phyloP scores from a whole-genome alignment of 2,113 vertebrate genomes.

The Neofelis nebulosa region DNA sequence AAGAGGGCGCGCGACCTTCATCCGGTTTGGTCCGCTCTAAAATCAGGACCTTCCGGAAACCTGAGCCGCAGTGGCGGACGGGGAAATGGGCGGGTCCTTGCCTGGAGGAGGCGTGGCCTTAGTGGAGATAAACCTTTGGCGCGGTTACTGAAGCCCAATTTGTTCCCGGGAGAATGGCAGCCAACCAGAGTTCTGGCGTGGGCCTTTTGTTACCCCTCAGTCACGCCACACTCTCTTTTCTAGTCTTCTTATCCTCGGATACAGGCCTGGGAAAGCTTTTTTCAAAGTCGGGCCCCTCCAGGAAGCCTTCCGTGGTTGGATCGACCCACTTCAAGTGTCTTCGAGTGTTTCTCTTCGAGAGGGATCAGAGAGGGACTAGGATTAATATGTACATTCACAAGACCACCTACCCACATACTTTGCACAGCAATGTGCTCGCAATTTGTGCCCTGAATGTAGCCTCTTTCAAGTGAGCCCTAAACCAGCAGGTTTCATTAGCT shows the following conservation, averaged over 20 bases:
- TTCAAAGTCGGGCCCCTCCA: not conserved
- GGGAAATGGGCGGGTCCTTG: fast-evolving
- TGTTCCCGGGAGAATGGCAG: fast-evolving
- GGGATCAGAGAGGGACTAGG: not conserved
- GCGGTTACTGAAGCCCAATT: fast-evolving
- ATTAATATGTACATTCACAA: not conserved
- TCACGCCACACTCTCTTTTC: not conserved
- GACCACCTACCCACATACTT: not conserved
- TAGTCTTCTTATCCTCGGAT: not conserved
- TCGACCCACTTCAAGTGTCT: too few species aligned
- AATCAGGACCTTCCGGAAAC: slow-evolving; percentile 58
- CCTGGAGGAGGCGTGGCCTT: not conserved
- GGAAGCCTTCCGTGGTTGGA: not conserved
- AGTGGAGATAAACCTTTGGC: fast-evolving
- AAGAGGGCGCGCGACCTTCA: not conserved
- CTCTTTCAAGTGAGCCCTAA: not conserved
- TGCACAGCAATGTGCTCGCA: not conserved
- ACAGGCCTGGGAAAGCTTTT: not conserved
- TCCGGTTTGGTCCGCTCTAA: slow-evolving; percentile 31
- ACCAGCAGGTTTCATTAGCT: not conserved
- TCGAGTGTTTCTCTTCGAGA: not conserved
- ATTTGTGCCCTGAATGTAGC: not conserved
- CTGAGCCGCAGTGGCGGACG: fast-evolving
- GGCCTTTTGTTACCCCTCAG: not conserved
- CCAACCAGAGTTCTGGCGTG: fast-evolving